These are phyloP conservation scores for Liasis olivaceus DNA, from an alignment of 2,797 vertebrate genomes.

Conservation along the genomic window DNA sequence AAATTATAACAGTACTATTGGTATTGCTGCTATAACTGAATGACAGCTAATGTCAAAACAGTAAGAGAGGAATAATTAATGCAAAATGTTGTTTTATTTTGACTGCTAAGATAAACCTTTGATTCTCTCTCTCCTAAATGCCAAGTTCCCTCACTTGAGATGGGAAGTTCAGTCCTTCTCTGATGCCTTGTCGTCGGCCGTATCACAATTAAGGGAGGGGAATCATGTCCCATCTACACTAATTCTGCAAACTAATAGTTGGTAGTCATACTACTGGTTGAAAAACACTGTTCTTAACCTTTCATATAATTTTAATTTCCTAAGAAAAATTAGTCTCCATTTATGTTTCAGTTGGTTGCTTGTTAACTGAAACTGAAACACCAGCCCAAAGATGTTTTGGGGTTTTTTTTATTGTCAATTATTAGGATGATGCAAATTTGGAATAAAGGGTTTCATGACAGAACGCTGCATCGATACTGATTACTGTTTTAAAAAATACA, in stretches of 20 bases:
- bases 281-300: not conserved
- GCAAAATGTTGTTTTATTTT: too few relatives aligned
- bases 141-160: too few relatives aligned
- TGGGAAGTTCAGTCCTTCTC: too few relatives aligned
- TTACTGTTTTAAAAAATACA: not conserved
- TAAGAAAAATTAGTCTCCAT: conserved; percentile 16
- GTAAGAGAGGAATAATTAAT: too few relatives aligned
- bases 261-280: not conserved
- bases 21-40: too few relatives aligned
- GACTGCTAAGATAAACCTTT: too few relatives aligned
- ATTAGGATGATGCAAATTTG: not conserved
- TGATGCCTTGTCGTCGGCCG: too few relatives aligned
- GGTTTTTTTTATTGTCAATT: not conserved
- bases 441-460: not conserved
- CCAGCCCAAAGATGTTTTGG: not conserved
- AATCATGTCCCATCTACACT: not conserved
- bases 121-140: too few relatives aligned
- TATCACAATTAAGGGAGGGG: too few relatives aligned
- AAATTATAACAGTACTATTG: too few relatives aligned
- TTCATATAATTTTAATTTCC: not conserved
- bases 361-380: conserved; percentile 17
- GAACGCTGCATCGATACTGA: not conserved
- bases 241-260: not conserved
- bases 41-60: too few relatives aligned
- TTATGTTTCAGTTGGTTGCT: not conserved